Evolutionary conservation across 2,113 vertebrate genomes (phyloP).

Genomic region (Notarius quadriscutis): DNA sequence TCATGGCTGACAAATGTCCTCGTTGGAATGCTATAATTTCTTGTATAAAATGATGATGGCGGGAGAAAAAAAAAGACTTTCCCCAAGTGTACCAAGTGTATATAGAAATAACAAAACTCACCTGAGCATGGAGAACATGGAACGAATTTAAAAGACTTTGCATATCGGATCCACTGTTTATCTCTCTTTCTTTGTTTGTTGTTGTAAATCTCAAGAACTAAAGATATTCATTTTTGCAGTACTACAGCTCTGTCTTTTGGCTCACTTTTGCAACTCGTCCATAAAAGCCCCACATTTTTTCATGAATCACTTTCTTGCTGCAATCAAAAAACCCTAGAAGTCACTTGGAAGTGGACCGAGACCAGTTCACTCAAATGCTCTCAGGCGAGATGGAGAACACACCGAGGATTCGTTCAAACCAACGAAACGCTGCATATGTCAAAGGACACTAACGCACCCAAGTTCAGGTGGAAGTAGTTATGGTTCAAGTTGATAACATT

Average conservation of each 20-base stretch:
- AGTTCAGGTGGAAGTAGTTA: background rate
- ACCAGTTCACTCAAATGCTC: background rate
- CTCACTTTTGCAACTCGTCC: too few relatives aligned
- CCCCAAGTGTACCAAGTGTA: too few relatives aligned
- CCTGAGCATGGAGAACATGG: too few relatives aligned
- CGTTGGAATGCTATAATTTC: too few relatives aligned
- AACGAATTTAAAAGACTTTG: too few relatives aligned
- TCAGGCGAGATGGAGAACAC: background rate
- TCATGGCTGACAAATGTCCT: too few relatives aligned
- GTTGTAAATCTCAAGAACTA: background rate
- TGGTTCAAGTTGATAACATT: background rate
- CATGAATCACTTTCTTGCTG: background rate
- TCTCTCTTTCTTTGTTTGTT: too few relatives aligned
- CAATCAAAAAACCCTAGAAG: background rate
- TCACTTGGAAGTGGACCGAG: background rate
- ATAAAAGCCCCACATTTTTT: background rate
- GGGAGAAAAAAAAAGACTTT: too few relatives aligned
- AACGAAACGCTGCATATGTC: background rate
- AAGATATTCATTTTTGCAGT: background rate
- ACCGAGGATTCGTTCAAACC: background rate
- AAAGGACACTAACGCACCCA: background rate
- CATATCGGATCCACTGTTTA: too few relatives aligned
- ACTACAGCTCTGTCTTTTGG: background rate
- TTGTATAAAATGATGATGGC: too few relatives aligned
- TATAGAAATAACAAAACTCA: too few relatives aligned